Percentiles rank a stretch among this genome's conserved stretches.
These are phyloP conservation scores for Parapristionchus giblindavisi DNA, from an alignment of 2,888 invertebrate species.

Conservation along the genomic window DNA sequence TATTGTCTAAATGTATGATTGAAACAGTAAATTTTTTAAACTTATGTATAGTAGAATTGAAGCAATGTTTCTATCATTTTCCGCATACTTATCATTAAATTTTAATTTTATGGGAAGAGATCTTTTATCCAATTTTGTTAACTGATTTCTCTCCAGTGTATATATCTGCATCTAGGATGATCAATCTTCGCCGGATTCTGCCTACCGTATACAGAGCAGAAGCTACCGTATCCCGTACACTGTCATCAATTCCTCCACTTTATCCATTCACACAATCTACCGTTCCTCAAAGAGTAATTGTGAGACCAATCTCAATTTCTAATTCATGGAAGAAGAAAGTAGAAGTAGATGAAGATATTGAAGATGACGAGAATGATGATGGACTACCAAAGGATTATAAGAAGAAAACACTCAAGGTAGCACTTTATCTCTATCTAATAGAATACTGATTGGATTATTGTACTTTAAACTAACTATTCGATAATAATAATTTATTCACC, in stretches of 20 bases:
- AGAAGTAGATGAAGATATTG: background rate
- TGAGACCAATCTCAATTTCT: conserved; percentile 22
- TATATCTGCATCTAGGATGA: background rate
- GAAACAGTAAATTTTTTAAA: too few relatives aligned
- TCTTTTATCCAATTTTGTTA: too few relatives aligned
- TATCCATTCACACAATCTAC: background rate
- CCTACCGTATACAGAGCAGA: background rate
- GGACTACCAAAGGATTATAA: conserved; percentile 63
- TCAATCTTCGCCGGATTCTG: conserved; percentile 11
- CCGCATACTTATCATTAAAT: too few relatives aligned
- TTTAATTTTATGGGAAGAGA: too few relatives aligned
- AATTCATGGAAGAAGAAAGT: conserved; percentile 39
- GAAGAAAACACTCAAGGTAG: conserved; percentile 48
- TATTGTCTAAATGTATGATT: too few relatives aligned
- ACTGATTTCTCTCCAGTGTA: too few relatives aligned
- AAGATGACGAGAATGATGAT: conserved; percentile 49
- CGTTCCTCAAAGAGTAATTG: background rate
- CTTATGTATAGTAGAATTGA: too few relatives aligned
- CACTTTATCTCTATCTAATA: background rate
- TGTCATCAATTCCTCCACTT: background rate
- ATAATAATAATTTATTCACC: too few relatives aligned
- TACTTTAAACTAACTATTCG: background rate
- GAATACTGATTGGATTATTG: too few relatives aligned
- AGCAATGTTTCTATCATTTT: too few relatives aligned
- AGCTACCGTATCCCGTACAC: conserved; percentile 5